phyloP scores from a whole-genome alignment of 2,113 vertebrate species.

The Microcebus griseorufus region DNA sequence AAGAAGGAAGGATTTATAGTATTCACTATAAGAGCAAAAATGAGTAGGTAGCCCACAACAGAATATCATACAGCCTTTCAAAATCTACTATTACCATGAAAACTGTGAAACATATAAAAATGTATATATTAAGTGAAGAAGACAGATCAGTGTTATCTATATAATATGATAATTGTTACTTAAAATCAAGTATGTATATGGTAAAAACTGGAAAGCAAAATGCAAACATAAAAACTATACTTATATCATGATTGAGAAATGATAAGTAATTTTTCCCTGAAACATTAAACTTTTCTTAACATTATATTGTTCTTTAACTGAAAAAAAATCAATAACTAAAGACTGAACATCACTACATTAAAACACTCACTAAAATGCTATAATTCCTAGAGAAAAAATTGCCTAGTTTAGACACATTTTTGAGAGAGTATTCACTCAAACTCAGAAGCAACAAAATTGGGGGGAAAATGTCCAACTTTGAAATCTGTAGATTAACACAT shows the following conservation, averaged over 20 bases:
- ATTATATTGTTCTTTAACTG: not conserved
- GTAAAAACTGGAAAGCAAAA: slow-evolving; percentile 11
- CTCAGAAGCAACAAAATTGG: slow-evolving; percentile 9
- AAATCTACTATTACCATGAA: not conserved
- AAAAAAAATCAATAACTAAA: slow-evolving; percentile 12
- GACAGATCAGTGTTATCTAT: not conserved
- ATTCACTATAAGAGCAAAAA: not conserved
- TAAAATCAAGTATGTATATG: not conserved
- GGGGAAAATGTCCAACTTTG: not conserved
- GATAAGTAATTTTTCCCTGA: not conserved
- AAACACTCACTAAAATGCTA: slow-evolving; percentile 29
- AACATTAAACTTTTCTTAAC: not conserved
- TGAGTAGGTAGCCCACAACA: not conserved
- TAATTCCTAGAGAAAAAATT: not conserved
- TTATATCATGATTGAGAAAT: not conserved
- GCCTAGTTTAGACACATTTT: not conserved
- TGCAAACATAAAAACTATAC: not conserved
- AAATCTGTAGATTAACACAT: not conserved
- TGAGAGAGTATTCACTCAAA: slow-evolving; percentile 27
- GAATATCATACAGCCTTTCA: not conserved
- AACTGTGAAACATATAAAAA: not conserved
- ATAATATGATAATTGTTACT: not conserved
- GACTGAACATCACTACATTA: not conserved
- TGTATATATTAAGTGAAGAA: not conserved
- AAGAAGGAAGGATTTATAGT: not conserved